Evolutionary conservation across 2,888 invertebrate species (phyloP).

Genomic region (Bruchidius siliquastri): DNA sequence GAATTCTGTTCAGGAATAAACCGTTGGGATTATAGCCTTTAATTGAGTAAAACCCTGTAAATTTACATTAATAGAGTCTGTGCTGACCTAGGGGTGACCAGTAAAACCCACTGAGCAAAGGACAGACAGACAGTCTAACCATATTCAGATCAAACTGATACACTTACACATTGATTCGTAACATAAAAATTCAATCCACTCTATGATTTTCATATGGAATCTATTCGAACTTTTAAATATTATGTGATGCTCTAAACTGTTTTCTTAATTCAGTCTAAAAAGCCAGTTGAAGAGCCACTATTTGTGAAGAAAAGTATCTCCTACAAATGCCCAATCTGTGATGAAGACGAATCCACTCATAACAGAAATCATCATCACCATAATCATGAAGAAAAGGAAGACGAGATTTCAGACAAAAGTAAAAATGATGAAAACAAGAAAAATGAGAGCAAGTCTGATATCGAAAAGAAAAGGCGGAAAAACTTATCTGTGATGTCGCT

Average conservation of each 20-base stretch:
- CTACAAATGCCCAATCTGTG: slow-evolving; percentile 43
- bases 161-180: too few relatives aligned
- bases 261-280: slow-evolving; percentile 9
- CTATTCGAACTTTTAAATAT: background rate
- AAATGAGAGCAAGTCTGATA: slow-evolving; percentile 15
- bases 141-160: too few relatives aligned
- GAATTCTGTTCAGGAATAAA: too few relatives aligned
- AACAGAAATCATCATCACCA: slow-evolving; percentile 35
- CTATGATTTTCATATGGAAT: too few relatives aligned
- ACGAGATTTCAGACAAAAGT: slow-evolving; percentile 17
- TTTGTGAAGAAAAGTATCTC: slow-evolving; percentile 43
- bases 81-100: too few relatives aligned
- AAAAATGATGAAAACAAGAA: slow-evolving; percentile 13
- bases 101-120: too few relatives aligned
- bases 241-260: background rate
- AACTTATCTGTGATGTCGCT: slow-evolving; percentile 52
- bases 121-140: too few relatives aligned
- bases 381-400: slow-evolving; percentile 9
- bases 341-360: slow-evolving; percentile 34
- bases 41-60: too few relatives aligned
- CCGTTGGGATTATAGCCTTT: too few relatives aligned
- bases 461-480: slow-evolving; percentile 43
- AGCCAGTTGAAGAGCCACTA: slow-evolving; percentile 39
- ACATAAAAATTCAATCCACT: too few relatives aligned
- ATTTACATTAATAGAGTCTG: too few relatives aligned